Conservation (phyloP, 2,113 vertebrate genomes). For the Ondatra zibethicus region DNA sequence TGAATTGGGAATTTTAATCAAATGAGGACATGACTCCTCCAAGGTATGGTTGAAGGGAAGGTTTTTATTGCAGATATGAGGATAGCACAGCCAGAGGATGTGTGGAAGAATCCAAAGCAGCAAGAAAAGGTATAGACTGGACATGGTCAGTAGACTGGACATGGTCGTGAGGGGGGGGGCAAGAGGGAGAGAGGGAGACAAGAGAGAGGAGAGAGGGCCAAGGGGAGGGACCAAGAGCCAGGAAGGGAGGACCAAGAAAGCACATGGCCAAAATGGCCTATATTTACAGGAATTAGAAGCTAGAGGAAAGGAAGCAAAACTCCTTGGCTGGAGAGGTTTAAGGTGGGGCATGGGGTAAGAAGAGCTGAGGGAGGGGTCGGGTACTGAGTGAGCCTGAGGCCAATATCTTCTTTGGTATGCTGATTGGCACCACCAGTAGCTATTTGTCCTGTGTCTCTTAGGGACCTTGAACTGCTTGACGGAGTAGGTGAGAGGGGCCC, state of each 20-base stretch:
- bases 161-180: neutral
- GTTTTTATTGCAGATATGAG: neutral
- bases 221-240: neutral
- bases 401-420: neutral
- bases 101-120: neutral
- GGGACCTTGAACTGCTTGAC: neutral
- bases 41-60: too few species aligned
- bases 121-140: neutral
- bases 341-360: neutral
- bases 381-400: too few species aligned
- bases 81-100: neutral
- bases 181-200: neutral
- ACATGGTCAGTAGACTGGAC: neutral
- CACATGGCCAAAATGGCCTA: neutral
- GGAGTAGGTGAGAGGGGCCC: neutral
- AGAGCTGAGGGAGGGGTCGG: neutral
- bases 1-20: neutral
- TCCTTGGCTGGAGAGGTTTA: neutral
- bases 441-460: neutral
- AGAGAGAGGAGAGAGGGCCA: neutral
- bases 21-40: neutral
- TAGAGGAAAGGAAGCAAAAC: neutral
- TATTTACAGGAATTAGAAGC: neutral
- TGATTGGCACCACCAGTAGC: neutral
- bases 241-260: neutral